Conservation (phyloP, 2,113 vertebrate genomes). For the Trogon melanurus region DNA sequence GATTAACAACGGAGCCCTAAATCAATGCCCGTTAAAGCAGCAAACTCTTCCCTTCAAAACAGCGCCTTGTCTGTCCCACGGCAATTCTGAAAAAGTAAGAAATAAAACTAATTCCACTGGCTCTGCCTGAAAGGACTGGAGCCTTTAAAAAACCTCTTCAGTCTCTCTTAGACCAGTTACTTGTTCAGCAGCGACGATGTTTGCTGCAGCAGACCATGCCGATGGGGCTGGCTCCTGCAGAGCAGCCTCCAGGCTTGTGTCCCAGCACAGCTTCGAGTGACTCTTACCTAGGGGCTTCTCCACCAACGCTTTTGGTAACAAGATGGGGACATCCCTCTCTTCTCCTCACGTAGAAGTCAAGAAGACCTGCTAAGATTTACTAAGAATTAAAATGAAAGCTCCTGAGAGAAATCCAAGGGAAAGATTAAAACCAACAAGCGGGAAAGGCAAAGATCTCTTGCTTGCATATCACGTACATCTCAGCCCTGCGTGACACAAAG, state of each 20-base stretch:
- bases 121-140: background rate
- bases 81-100: background rate
- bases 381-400: background rate
- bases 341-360: background rate
- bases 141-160: background rate
- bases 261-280: background rate
- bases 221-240: background rate
- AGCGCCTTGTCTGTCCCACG: background rate
- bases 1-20: background rate
- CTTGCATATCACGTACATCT: background rate
- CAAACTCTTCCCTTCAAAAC: background rate
- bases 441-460: background rate
- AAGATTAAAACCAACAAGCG: background rate
- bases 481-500: background rate
- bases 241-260: background rate
- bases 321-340: background rate
- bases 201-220: background rate
- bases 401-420: background rate
- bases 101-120: background rate
- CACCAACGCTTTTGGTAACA: background rate
- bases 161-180: background rate
- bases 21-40: background rate
- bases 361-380: background rate
- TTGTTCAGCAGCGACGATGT: background rate
- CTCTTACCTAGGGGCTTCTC: background rate